A percentile compares a stretch with the other conserved stretches of the same genome.
phyloP scores from a whole-genome alignment of 2,113 vertebrate species.

The Scartelaos histophorus region DNA sequence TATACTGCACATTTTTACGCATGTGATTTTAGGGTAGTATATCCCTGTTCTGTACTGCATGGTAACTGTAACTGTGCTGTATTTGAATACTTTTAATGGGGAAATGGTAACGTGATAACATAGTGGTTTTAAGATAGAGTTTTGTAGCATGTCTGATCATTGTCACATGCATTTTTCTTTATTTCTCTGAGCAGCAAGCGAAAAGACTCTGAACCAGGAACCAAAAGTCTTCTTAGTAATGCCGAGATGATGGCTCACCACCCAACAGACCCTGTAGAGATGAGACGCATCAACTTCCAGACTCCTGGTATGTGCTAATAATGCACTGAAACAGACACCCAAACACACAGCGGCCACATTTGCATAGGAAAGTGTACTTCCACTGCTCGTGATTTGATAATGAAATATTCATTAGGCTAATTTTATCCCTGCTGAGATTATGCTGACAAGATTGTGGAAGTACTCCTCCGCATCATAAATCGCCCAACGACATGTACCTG shows the following conservation, averaged over 20 bases:
- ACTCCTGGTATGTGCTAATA: constrained; percentile 83
- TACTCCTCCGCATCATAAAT: constrained; percentile 23
- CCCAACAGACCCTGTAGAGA: constrained; percentile 96
- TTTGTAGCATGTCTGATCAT: constrained; percentile 25
- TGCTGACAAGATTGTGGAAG: constrained; percentile 48
- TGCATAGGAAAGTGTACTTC: constrained; percentile 40
- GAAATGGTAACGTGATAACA: background rate
- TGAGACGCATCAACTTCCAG: constrained; percentile 98
- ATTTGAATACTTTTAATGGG: background rate
- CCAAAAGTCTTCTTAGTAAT: constrained; percentile 93
- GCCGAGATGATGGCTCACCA: constrained; percentile 92
- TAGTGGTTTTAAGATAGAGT: background rate
- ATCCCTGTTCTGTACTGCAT: background rate
- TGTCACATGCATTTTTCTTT: constrained; percentile 36
- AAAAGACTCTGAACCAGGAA: constrained; percentile 93
- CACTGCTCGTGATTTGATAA: constrained; percentile 37
- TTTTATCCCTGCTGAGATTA: constrained; percentile 51
- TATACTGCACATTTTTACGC: background rate
- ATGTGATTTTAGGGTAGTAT: background rate
- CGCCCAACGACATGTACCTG: constrained; percentile 40
- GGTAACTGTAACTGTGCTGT: background rate
- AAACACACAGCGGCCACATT: constrained; percentile 19
- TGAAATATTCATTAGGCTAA: constrained; percentile 63
- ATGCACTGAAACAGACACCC: constrained; percentile 13
- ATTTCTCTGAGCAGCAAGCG: constrained; percentile 83